phyloP scores from a whole-genome alignment of 2,888 invertebrate species.

The Trissolcus japonicus region DNA sequence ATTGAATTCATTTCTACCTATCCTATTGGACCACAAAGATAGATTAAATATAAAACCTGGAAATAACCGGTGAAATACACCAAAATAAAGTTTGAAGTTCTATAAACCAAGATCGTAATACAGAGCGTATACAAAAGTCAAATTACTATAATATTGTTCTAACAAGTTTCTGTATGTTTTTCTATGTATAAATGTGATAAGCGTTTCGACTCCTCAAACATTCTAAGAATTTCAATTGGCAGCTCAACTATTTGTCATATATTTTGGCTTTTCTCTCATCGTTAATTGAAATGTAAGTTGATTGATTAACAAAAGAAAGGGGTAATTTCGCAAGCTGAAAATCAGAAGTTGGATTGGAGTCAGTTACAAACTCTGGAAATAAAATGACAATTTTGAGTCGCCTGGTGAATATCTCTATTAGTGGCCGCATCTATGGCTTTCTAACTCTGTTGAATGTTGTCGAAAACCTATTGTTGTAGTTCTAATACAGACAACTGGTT shows the following conservation, averaged over 20 bases:
- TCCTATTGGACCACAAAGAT: constrained; percentile 57
- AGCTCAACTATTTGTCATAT: too few species aligned
- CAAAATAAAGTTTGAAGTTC: constrained; percentile 24
- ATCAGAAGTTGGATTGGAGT: too few species aligned
- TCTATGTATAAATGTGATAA: too few species aligned
- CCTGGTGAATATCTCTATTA: not conserved
- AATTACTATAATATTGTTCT: too few species aligned
- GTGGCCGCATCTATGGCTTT: constrained; percentile 15
- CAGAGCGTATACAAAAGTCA: too few species aligned
- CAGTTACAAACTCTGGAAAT: not conserved
- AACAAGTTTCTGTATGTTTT: too few species aligned
- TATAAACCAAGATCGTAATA: constrained; percentile 31
- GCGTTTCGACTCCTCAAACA: too few species aligned
- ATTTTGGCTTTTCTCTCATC: too few species aligned
- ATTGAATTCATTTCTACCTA: constrained; percentile 56
- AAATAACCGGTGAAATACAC: constrained; percentile 28
- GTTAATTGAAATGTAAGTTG: too few species aligned
- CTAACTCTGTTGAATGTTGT: constrained; percentile 37
- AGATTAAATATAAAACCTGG: constrained; percentile 49
- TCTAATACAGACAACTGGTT: constrained; percentile 50
- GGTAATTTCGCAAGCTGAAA: not conserved
- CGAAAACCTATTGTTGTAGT: constrained; percentile 44
- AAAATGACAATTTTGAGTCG: not conserved
- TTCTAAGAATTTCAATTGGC: not conserved
- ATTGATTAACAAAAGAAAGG: not conserved